A percentile compares a stretch with the other conserved stretches of the same genome.
phyloP scores from a whole-genome alignment of 2,888 invertebrate species.

The Mactromeris polynyma region DNA sequence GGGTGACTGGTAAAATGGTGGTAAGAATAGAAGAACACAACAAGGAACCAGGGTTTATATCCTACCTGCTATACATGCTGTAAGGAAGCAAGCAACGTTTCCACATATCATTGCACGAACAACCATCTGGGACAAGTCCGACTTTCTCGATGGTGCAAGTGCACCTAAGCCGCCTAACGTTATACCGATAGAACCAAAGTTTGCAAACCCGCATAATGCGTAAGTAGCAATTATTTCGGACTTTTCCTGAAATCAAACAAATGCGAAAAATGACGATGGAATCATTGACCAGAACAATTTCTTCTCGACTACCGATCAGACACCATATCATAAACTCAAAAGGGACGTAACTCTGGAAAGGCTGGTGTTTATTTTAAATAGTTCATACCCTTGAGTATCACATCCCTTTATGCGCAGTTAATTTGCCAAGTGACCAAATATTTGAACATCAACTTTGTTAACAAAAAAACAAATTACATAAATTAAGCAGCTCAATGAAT shows the following conservation, averaged over 20 bases:
- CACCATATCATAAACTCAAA: too few relatives aligned
- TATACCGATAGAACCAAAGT: conserved; percentile 84
- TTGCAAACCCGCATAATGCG: conserved; percentile 84
- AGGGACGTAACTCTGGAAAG: too few relatives aligned
- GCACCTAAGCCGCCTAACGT: conserved; percentile 78
- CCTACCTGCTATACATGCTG: conserved; percentile 85
- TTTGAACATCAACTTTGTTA: too few relatives aligned
- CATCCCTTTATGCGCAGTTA: too few relatives aligned
- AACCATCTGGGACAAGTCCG: conserved; percentile 75
- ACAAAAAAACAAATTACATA: too few relatives aligned
- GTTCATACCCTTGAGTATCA: too few relatives aligned
- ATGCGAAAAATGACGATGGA: not conserved
- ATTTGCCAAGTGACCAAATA: too few relatives aligned
- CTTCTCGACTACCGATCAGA: too few relatives aligned
- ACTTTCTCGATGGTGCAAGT: conserved; percentile 77
- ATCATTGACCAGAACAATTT: too few relatives aligned
- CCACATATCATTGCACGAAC: conserved; percentile 86
- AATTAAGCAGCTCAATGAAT: too few relatives aligned
- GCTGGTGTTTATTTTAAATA: too few relatives aligned
- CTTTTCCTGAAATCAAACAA: conserved; percentile 65
- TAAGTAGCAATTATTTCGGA: conserved; percentile 84
- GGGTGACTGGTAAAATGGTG: not conserved
- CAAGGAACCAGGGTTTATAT: not conserved
- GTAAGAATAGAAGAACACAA: not conserved
- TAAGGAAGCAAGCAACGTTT: conserved; percentile 86